Evolutionary conservation across 2,113 vertebrate genomes (phyloP).

Genomic region (Nesogale talazaci): DNA sequence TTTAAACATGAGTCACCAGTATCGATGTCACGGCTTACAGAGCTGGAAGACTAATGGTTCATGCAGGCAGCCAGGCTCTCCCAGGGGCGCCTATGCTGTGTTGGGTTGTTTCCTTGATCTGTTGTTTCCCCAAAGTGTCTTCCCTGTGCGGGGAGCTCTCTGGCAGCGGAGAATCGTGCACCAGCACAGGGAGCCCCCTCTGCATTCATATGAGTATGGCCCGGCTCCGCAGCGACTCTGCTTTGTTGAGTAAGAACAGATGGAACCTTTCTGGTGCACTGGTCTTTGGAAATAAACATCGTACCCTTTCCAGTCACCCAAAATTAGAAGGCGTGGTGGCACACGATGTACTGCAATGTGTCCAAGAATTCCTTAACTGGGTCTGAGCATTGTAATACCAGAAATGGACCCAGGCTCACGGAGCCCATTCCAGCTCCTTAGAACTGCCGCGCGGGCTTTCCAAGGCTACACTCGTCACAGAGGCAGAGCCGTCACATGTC

Average conservation of each 20-base stretch:
- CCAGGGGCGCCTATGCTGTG: background rate
- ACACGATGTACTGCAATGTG: background rate
- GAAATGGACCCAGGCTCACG: background rate
- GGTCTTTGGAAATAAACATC: background rate
- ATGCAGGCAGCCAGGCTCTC: background rate
- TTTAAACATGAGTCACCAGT: background rate
- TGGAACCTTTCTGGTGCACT: background rate
- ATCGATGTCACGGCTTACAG: background rate
- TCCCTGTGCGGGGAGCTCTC: background rate
- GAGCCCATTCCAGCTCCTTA: background rate
- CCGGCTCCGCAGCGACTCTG: background rate
- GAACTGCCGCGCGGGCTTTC: background rate
- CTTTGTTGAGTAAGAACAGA: background rate
- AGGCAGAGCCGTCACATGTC: background rate
- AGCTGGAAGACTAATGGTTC: background rate
- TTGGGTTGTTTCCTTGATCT: background rate
- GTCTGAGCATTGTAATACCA: background rate
- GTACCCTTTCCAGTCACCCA: background rate
- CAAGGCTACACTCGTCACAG: background rate
- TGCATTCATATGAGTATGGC: background rate
- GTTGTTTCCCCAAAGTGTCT: background rate
- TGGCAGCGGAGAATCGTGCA: no score
- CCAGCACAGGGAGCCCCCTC: fast-evolving
- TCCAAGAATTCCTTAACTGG: background rate
- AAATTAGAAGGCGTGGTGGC: background rate